phyloP scores from a whole-genome alignment of 2,797 vertebrate species.

The Catostomus latipinnis region DNA sequence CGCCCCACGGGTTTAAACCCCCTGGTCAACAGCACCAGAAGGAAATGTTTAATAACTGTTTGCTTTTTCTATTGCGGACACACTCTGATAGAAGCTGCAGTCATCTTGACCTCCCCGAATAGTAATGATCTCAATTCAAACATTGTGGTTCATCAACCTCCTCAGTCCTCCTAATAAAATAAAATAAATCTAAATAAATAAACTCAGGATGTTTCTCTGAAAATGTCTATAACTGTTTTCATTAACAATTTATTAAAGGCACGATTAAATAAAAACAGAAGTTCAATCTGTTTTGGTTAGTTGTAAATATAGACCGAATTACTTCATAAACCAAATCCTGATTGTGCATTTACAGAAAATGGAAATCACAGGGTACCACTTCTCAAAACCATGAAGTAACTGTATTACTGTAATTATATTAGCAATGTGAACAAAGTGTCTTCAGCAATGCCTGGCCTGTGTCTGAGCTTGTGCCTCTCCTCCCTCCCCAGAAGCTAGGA shows the following conservation, averaged over 20 bases:
- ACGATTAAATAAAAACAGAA: neutral
- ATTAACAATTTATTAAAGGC: neutral
- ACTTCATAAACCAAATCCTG: too few species aligned
- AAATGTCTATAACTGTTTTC: neutral
- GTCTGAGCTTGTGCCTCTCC: constrained; percentile 10
- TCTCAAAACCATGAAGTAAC: neutral
- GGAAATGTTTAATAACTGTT: constrained; percentile 29
- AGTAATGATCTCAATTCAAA: neutral
- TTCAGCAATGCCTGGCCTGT: neutral
- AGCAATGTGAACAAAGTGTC: neutral
- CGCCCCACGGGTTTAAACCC: too few species aligned
- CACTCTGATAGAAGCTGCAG: neutral
- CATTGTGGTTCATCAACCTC: neutral
- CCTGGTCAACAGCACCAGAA: neutral
- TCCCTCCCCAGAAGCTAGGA: neutral
- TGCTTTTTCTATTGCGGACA: neutral
- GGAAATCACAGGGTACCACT: constrained; percentile 1
- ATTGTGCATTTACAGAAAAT: neutral
- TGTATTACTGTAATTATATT: constrained; percentile 5
- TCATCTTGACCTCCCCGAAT: neutral
- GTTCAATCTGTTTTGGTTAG: neutral
- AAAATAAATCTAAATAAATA: too few species aligned
- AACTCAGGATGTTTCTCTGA: neutral
- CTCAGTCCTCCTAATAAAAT: neutral
- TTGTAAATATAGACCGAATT: too few species aligned